phyloP scores from a whole-genome alignment of 2,113 vertebrate genomes.

The Ancistrus triradiatus region DNA sequence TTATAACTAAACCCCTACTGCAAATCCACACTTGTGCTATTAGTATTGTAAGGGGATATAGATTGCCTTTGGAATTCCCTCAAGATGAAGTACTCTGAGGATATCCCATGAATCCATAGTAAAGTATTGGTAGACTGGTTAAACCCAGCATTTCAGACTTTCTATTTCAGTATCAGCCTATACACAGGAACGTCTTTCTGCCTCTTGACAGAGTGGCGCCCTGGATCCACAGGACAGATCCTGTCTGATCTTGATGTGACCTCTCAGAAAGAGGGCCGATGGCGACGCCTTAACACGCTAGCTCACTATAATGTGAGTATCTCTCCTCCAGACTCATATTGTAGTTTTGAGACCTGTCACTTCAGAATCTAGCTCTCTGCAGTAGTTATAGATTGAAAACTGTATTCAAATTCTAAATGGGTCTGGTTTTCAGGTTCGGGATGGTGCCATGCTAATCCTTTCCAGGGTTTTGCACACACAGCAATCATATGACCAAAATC shows the following conservation, averaged over 20 bases:
- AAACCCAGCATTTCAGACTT: not conserved
- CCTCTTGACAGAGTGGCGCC: conserved; percentile 84
- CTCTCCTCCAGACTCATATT: not conserved
- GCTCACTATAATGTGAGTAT: conserved; percentile 94
- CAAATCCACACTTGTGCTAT: too few species aligned
- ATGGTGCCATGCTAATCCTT: conserved; percentile 87
- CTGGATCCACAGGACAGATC: conserved; percentile 94
- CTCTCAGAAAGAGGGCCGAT: conserved; percentile 92
- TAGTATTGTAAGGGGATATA: too few species aligned
- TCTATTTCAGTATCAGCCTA: not conserved
- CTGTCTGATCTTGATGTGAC: conserved; percentile 95
- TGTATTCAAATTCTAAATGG: not conserved
- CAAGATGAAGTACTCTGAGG: too few species aligned
- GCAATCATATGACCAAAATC: conserved; percentile 91
- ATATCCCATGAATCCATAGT: too few species aligned
- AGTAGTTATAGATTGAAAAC: not conserved
- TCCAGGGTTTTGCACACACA: conserved; percentile 82
- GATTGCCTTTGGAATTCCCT: too few species aligned
- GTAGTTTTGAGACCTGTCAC: not conserved
- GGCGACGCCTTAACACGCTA: conserved; percentile 90
- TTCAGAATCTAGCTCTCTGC: conserved; percentile 26
- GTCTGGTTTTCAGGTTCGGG: conserved; percentile 80
- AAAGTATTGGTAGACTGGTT: too few species aligned
- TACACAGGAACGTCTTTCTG: not conserved
- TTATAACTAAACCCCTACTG: too few species aligned